Conservation (phyloP, 2,797 vertebrate genomes). For the Falco peregrinus region DNA sequence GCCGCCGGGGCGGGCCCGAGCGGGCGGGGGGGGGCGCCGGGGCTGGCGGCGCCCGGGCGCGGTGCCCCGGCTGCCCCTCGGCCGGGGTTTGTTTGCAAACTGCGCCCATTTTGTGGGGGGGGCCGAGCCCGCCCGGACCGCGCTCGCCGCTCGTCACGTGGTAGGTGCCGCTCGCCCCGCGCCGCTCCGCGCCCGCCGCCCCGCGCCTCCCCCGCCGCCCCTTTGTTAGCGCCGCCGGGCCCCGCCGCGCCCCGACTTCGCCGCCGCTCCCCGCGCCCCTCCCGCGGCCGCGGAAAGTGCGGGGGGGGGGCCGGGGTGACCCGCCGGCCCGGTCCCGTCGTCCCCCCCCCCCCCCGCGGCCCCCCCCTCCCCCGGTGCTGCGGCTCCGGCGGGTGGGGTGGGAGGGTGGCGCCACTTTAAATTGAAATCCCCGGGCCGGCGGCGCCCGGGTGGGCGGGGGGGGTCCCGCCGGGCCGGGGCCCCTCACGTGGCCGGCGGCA, state of each 20-base stretch:
- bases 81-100: constrained; percentile 79
- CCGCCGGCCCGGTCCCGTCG: neutral
- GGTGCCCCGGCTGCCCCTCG: constrained; percentile 37
- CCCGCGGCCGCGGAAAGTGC: neutral
- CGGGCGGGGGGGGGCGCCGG: neutral
- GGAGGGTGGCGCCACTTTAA: constrained; percentile 71
- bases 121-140: constrained; percentile 90
- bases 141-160: constrained; percentile 90
- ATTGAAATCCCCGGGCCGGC: constrained; percentile 33
- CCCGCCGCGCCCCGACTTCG: constrained; percentile 50
- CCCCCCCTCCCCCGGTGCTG: neutral
- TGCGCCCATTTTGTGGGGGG: constrained; percentile 83
- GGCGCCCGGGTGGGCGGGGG: constrained; percentile 29
- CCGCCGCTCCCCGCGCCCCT: neutral
- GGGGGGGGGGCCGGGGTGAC: neutral
- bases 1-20: constrained; percentile 66
- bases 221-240: constrained; percentile 86
- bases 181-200: constrained; percentile 43
- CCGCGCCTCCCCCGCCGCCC: constrained; percentile 62
- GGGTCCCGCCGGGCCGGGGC: neutral
- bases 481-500: neutral
- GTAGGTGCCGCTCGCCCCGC: constrained; percentile 86
- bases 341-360: neutral
- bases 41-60: constrained; percentile 47
- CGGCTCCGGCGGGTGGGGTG: neutral